These are phyloP conservation scores for Spodoptera frugiperda DNA, from an alignment of 1,140 invertebrate genomes.

Conservation along the genomic window DNA sequence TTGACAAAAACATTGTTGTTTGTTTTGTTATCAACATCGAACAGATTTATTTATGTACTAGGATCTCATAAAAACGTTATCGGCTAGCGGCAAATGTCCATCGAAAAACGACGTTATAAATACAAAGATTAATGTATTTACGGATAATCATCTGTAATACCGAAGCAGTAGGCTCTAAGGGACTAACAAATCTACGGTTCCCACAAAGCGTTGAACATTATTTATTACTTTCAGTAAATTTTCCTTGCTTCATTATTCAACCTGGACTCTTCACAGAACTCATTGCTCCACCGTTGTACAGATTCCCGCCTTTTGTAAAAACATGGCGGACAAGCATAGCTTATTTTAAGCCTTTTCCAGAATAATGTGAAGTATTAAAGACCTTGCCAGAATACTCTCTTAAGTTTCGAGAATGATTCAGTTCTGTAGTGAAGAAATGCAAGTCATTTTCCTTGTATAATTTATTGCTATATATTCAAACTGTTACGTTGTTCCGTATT, in stretches of 20 bases:
- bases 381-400: no score
- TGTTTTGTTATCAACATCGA: no score
- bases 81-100: not conserved
- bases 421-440: no score
- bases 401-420: no score
- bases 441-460: no score
- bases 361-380: no score
- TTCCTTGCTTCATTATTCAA: slow-evolving; percentile 43
- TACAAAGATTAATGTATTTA: slow-evolving; percentile 17
- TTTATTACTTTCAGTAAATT: slow-evolving; percentile 47
- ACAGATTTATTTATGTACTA: no score
- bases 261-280: slow-evolving; percentile 30
- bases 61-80: no score
- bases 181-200: slow-evolving; percentile 30
- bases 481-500: no score
- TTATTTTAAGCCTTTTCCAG: slow-evolving; percentile 7
- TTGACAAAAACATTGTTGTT: no score
- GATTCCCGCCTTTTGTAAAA: slow-evolving; percentile 35
- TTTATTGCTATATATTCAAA: no score
- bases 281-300: slow-evolving; percentile 27
- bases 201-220: slow-evolving; percentile 37
- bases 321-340: slow-evolving; percentile 2
- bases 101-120: not conserved
- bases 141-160: slow-evolving; percentile 30
- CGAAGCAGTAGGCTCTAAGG: slow-evolving; percentile 22